Evolutionary conservation across 2,113 vertebrate genomes (phyloP).

Genomic region (Sula dactylatra): DNA sequence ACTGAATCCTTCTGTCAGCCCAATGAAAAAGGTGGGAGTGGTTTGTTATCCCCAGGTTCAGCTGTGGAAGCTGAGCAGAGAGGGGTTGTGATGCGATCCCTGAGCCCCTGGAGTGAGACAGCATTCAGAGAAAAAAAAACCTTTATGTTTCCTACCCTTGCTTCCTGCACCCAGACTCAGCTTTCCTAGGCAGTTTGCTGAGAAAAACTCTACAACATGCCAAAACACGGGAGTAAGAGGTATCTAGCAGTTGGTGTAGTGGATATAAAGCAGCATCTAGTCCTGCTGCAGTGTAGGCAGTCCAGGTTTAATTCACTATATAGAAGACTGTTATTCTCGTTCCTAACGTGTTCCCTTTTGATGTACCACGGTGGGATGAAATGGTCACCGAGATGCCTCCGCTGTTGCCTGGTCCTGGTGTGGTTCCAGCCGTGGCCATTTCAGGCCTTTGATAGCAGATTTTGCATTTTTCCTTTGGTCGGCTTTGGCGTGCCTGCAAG

Average conservation of each 20-base stretch:
- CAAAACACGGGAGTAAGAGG: fast-evolving
- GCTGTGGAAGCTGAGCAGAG: not conserved
- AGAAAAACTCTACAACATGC: not conserved
- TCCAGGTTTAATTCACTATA: not conserved
- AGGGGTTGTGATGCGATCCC: not conserved
- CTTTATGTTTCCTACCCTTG: not conserved
- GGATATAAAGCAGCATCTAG: not conserved
- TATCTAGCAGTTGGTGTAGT: not conserved
- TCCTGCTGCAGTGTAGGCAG: fast-evolving
- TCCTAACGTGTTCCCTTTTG: not conserved
- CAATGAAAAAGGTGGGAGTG: not conserved
- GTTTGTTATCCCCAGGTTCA: not conserved
- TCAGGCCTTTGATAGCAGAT: conserved; percentile 3
- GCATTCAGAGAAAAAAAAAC: not conserved
- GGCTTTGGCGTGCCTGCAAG: not conserved
- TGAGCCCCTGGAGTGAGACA: not conserved
- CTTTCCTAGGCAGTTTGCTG: not conserved
- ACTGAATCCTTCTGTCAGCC: not conserved
- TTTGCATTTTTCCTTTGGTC: not conserved
- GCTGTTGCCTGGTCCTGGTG: not conserved
- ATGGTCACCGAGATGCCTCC: not conserved
- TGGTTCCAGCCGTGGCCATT: not conserved
- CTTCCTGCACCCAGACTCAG: not conserved
- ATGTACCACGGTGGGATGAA: not conserved
- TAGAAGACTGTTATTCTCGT: not conserved